Evolutionary conservation across 2,797 vertebrate species (phyloP).

Genomic region (Alca torda): DNA sequence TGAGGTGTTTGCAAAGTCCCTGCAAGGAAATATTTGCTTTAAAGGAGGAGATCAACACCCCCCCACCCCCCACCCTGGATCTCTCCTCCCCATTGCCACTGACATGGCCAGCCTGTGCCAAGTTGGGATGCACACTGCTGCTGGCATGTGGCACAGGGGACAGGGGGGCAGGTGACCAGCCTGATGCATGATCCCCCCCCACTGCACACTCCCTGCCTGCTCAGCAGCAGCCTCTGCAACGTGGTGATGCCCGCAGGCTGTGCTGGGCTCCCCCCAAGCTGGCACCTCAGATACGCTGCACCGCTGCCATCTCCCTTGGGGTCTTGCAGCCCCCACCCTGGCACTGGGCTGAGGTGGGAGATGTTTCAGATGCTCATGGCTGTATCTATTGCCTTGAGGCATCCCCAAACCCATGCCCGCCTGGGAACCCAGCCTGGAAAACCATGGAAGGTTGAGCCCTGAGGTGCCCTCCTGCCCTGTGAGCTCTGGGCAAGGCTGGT

Average conservation of each 20-base stretch:
- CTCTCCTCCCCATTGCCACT: background rate
- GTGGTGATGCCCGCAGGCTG: background rate
- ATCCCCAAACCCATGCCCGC: background rate
- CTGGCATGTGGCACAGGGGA: background rate
- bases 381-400: background rate
- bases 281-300: too few relatives aligned
- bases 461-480: rapidly evolving
- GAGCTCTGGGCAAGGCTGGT: background rate
- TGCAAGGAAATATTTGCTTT: background rate
- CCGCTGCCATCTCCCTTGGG: rapidly evolving
- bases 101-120: rapidly evolving
- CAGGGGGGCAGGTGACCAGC: background rate
- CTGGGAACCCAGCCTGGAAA: background rate
- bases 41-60: background rate
- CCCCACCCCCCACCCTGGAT: too few relatives aligned
- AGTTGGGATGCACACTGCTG: background rate
- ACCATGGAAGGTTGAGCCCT: rapidly evolving
- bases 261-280: background rate
- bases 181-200: rapidly evolving
- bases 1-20: background rate
- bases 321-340: background rate
- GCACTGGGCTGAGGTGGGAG: background rate
- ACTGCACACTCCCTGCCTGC: rapidly evolving
- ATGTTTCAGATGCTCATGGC: background rate
- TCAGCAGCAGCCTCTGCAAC: background rate